phyloP scores from a whole-genome alignment of 2,113 vertebrate species.

The Brienomyrus brachyistius region DNA sequence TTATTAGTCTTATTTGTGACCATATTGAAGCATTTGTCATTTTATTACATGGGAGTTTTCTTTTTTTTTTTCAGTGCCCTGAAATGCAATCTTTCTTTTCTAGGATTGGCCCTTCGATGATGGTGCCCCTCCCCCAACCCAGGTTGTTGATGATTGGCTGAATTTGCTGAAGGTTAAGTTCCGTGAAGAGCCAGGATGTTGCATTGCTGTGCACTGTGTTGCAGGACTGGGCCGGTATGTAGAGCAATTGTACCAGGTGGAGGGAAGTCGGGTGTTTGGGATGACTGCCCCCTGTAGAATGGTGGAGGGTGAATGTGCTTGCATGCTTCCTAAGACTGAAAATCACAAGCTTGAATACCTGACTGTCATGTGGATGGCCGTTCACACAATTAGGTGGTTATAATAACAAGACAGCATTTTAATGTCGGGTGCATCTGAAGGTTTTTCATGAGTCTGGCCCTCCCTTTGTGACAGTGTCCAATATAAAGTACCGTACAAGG shows the following conservation, averaged over 20 bases:
- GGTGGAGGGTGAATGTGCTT: background rate
- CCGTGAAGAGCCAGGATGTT: constrained; percentile 86
- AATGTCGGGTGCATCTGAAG: background rate
- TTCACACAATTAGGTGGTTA: background rate
- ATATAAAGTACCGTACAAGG: background rate
- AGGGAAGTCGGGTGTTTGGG: background rate
- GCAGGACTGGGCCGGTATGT: constrained; percentile 85
- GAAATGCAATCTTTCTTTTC: background rate
- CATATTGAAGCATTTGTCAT: background rate
- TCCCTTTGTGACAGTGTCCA: background rate
- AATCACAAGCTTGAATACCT: background rate
- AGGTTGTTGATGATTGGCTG: constrained; percentile 96
- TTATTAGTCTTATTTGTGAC: background rate
- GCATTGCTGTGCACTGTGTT: constrained; percentile 93
- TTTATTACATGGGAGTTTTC: background rate
- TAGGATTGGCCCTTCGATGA: constrained; percentile 99
- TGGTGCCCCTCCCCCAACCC: constrained; percentile 85
- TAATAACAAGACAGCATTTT: background rate
- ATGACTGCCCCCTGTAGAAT: background rate
- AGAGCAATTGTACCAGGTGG: background rate
- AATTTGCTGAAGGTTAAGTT: constrained; percentile 93
- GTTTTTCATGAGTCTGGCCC: background rate
- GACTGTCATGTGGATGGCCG: background rate
- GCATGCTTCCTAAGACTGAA: background rate
- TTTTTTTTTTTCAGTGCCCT: background rate